A percentile compares a stretch with the other conserved stretches of the same genome.
Conservation (phyloP, 2,113 vertebrate species). For the Sialia sialis region DNA sequence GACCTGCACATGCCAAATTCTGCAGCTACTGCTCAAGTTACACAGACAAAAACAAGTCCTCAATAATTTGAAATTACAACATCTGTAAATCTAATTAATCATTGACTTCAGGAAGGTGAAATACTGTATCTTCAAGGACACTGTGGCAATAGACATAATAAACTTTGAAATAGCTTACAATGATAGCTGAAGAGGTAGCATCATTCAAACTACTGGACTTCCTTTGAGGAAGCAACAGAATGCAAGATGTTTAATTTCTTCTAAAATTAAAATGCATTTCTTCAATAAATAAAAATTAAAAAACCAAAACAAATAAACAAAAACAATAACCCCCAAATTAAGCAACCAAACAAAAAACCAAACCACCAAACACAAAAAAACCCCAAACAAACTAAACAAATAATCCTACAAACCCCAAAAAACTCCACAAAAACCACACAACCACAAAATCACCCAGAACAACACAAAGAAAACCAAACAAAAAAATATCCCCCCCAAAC, state of each 20-base stretch:
- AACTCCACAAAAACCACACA: not conserved
- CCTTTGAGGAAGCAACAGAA: not conserved
- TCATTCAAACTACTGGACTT: not conserved
- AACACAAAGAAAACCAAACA: fast-evolving
- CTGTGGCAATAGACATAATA: not conserved
- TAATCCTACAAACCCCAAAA: not conserved
- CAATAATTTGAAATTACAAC: not conserved
- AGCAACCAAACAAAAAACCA: not conserved
- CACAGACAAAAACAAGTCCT: not conserved
- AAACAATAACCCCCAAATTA: not conserved
- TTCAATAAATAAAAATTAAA: not conserved
- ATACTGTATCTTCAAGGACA: not conserved
- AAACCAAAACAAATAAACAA: not conserved
- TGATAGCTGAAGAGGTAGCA: not conserved
- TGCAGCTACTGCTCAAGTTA: not conserved
- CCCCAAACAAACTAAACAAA: not conserved
- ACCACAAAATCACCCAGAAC: not conserved
- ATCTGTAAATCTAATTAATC: not conserved
- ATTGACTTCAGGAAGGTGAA: not conserved
- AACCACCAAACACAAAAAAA: not conserved
- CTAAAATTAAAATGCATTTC: not conserved
- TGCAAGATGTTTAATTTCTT: not conserved
- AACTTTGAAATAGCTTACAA: not conserved
- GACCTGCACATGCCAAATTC: not conserved
- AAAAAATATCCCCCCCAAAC: fast-evolving